Percentiles rank a stretch among this genome's conserved stretches.
phyloP scores from a whole-genome alignment of 2,888 invertebrate species.

The Onchidella celtica region DNA sequence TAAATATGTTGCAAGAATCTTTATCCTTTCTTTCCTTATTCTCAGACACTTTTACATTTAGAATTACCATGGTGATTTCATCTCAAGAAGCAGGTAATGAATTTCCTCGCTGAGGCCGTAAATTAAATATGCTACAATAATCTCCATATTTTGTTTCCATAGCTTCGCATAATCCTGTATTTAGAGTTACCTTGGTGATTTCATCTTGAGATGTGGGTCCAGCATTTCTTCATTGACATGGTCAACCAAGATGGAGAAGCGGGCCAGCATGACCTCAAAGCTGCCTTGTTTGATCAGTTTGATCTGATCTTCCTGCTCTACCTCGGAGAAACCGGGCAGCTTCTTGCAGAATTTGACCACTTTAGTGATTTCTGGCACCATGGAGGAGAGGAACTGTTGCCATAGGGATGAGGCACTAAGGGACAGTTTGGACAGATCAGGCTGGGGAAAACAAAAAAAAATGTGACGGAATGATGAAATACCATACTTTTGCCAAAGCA shows the following conservation, averaged over 20 bases:
- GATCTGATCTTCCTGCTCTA: conserved; percentile 79
- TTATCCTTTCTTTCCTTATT: too few relatives aligned
- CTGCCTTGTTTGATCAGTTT: conserved; percentile 79
- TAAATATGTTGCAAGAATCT: too few relatives aligned
- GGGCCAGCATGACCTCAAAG: conserved; percentile 78
- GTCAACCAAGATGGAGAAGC: conserved; percentile 77
- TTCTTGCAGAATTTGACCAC: conserved; percentile 79
- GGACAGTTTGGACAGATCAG: conserved; percentile 66
- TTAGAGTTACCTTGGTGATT: conserved; percentile 77
- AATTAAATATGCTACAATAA: too few relatives aligned
- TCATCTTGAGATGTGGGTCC: conserved; percentile 75
- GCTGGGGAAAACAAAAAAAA: conserved; percentile 56
- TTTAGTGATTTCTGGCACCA: conserved; percentile 78
- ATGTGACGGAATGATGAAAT: neutral
- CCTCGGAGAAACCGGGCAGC: conserved; percentile 72
- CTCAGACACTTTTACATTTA: too few relatives aligned
- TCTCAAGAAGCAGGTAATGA: too few relatives aligned
- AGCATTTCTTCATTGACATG: conserved; percentile 74
- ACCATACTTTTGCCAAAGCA: too few relatives aligned
- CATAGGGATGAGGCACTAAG: conserved; percentile 66
- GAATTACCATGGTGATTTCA: too few relatives aligned
- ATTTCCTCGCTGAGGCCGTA: too few relatives aligned
- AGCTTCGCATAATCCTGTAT: too few relatives aligned
- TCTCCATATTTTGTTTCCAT: too few relatives aligned
- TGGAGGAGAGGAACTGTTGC: conserved; percentile 73